Base-by-base conservation (phyloP, 2,888 invertebrate species). In the Agrilus cyanescens region DNA sequence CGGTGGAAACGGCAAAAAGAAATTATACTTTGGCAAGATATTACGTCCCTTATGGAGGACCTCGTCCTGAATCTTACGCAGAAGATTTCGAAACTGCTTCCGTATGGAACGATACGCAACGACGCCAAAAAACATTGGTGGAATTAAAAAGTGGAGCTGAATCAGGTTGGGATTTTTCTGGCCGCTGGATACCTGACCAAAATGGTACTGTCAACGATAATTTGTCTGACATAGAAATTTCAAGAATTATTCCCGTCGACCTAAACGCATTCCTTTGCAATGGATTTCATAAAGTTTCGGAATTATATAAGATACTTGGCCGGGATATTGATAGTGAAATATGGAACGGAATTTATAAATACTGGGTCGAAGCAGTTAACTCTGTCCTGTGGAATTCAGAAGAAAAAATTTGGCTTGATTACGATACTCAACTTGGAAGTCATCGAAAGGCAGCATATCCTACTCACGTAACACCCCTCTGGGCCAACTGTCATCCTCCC, bases 131-230 rank as follows among this genome's bases (percentile, higher is more conserved):
- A 37, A 72, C 79, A 43, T 86, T 82, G 59, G 68, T 71, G 10
- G 79, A 85, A 50, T 64, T 85, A 12, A 84, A 84, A 57, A 79
- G 85, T 31, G 85, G 80, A 0, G 87, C 87, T 4, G 90, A 90
- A 63, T 82, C 83, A 32, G 91, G 91, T 1, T 88, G 86, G 87
- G 91, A 91, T 58, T 90, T 87, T 63, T 85, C 85, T 3, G 74
- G 80, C 1, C 75, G 89, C 13, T 90, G 89, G 89, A 78, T 85
- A 53, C 70, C 78, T 42, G 63, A 63, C 29, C 65, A 71, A 33
- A 65, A 72, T 6, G 78, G 77, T n/a, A 70, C 74, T 25, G 76
- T 76, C 49, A 67, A 67, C 46, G 53, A 50, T 8, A 62, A 76
- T 52, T 61, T 90, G 45, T 68, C 74, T 4, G 70, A 78, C 46